Percentiles rank a stretch among this genome's conserved stretches.
These are phyloP conservation scores for Alethe diademata DNA, from an alignment of 2,113 vertebrate species.

Conservation along the genomic window DNA sequence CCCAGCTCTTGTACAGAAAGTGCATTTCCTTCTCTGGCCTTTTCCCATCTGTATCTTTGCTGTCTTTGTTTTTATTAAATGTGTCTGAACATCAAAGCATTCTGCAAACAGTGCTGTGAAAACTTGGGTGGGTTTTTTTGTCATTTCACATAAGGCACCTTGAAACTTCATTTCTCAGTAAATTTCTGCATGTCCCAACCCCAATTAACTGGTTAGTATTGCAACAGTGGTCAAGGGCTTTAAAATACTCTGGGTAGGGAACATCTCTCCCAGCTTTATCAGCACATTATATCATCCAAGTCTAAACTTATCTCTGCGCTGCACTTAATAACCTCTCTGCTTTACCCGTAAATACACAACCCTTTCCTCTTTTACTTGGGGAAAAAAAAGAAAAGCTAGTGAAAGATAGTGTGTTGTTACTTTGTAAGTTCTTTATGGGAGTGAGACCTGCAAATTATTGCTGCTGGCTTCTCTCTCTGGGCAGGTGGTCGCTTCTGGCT, in stretches of 20 bases:
- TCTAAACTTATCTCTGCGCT: not conserved
- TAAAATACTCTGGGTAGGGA: not conserved
- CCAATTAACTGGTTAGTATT: constrained; percentile 3
- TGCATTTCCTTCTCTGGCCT: not conserved
- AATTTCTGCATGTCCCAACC: not conserved
- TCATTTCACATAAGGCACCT: not conserved
- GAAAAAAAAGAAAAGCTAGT: accelerated
- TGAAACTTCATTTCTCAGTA: not conserved
- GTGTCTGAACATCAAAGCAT: not conserved
- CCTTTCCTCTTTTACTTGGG: not conserved
- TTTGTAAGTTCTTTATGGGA: not conserved
- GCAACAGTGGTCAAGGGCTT: constrained; percentile 23
- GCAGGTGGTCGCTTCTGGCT: not conserved
- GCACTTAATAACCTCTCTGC: not conserved
- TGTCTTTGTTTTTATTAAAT: not conserved
- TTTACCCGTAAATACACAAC: not conserved
- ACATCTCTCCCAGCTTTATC: constrained; percentile 11
- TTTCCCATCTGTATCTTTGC: not conserved
- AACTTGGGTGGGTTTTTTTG: not conserved
- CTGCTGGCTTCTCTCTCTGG: not conserved
- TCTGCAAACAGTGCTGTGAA: not conserved
- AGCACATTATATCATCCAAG: not conserved
- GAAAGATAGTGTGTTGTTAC: not conserved
- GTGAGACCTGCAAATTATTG: not conserved
- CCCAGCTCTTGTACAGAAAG: not conserved